Percentiles rank a stretch among this genome's conserved stretches.
phyloP scores from a whole-genome alignment of 2,888 invertebrate species.

The Rotaria sp. region DNA sequence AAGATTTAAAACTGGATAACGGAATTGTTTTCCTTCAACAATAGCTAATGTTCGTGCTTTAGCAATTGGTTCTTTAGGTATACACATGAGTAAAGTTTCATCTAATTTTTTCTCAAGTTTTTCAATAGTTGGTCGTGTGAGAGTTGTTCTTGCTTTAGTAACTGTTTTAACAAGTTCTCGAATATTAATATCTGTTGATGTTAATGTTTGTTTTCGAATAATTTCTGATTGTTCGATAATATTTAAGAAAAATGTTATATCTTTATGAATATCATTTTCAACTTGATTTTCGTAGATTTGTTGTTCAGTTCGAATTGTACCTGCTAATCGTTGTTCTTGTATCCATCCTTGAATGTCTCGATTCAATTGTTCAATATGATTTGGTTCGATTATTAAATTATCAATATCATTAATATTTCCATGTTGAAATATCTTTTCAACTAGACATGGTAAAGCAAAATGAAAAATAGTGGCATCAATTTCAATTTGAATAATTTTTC shows the following conservation, averaged over 20 bases:
- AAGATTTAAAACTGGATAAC: not conserved
- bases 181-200: not conserved
- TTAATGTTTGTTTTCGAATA: not conserved
- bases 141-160: no score
- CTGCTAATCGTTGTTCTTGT: not conserved
- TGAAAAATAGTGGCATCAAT: not conserved
- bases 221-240: not conserved
- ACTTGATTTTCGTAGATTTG: not conserved
- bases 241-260: not conserved
- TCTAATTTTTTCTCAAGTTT: not conserved
- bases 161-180: no score
- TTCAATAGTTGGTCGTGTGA: not conserved
- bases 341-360: not conserved
- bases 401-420: no score
- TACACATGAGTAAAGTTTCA: not conserved
- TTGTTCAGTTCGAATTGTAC: not conserved
- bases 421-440: not conserved
- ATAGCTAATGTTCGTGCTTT: not conserved
- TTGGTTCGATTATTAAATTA: not conserved
- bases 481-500: no score
- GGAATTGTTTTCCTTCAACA: not conserved
- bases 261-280: not conserved
- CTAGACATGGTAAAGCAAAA: not conserved
- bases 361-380: not conserved
- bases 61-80: not conserved